These are phyloP conservation scores for Aporophyla nigra DNA, from an alignment of 2,888 invertebrate species.

Conservation along the genomic window DNA sequence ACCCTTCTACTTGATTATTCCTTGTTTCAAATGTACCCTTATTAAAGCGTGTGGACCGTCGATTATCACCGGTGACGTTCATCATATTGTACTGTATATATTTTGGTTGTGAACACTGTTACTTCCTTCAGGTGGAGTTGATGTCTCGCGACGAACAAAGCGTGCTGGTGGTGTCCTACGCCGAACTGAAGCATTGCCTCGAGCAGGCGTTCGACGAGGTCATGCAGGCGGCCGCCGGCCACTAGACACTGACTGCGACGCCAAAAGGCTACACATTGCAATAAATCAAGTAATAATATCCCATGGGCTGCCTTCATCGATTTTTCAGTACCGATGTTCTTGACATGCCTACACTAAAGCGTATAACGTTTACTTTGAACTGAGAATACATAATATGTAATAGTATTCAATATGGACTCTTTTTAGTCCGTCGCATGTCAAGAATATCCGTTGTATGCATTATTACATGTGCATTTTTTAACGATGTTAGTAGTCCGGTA, in stretches of 20 bases:
- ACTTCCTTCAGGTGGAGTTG: slow-evolving; percentile 94
- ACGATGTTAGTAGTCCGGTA: slow-evolving; percentile 55
- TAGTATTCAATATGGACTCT: slow-evolving; percentile 27
- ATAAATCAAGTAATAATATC: slow-evolving; percentile 52
- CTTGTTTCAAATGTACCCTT: neutral
- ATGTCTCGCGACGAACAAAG: slow-evolving; percentile 99
- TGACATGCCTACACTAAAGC: slow-evolving; percentile 45
- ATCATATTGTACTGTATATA: neutral
- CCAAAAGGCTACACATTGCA: slow-evolving; percentile 61
- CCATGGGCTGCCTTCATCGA: slow-evolving; percentile 57
- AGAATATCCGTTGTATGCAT: slow-evolving; percentile 43
- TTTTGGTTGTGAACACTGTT: neutral
- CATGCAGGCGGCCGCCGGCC: slow-evolving; percentile 86
- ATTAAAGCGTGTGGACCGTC: neutral
- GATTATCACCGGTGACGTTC: neutral
- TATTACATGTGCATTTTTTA: slow-evolving; percentile 53
- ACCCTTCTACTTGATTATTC: neutral
- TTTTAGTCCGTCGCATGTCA: slow-evolving; percentile 45
- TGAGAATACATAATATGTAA: slow-evolving; percentile 34
- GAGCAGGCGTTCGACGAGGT: slow-evolving; percentile 97
- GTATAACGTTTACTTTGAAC: slow-evolving; percentile 28
- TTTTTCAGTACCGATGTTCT: slow-evolving; percentile 43
- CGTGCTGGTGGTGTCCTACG: slow-evolving; percentile 98
- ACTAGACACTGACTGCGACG: slow-evolving; percentile 45
- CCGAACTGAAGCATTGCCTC: slow-evolving; percentile 98